Conservation (phyloP, 2,797 vertebrate genomes). For the Channa striata region DNA sequence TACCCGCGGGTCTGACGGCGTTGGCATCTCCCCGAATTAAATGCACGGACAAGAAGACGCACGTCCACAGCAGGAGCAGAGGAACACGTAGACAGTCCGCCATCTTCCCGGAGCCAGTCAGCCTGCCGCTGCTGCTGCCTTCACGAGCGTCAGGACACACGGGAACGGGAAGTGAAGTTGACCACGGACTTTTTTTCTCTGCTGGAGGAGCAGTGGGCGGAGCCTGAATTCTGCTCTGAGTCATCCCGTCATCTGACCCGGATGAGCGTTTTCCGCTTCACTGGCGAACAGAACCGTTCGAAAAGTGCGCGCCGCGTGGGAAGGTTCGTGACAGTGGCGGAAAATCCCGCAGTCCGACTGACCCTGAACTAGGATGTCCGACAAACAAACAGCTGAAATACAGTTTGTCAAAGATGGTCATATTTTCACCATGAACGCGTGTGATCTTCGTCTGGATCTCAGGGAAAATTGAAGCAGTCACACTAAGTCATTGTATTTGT, state of each 20-base stretch:
- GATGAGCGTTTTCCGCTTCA: background rate
- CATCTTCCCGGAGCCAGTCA: conserved; percentile 88
- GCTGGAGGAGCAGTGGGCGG: background rate
- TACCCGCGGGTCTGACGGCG: background rate
- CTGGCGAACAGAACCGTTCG: too few relatives aligned
- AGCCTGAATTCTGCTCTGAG: conserved; percentile 41
- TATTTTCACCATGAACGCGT: too few relatives aligned
- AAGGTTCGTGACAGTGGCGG: too few relatives aligned
- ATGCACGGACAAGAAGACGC: conserved; percentile 72
- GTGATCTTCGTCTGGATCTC: too few relatives aligned
- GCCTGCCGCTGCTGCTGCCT: conserved; percentile 63
- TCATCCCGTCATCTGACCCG: conserved; percentile 2
- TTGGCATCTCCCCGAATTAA: conserved; percentile 36
- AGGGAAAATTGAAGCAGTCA: too few relatives aligned
- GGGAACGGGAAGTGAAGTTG: conserved; percentile 18
- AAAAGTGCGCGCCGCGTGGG: too few relatives aligned
- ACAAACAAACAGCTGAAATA: too few relatives aligned
- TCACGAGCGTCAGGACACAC: conserved; percentile 60
- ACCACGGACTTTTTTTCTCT: background rate
- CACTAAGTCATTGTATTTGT: too few relatives aligned
- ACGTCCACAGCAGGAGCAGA: conserved; percentile 83
- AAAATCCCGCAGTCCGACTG: too few relatives aligned
- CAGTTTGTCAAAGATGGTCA: too few relatives aligned
- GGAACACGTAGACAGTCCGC: conserved; percentile 96
- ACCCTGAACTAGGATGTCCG: too few relatives aligned